Evolutionary conservation across 2,797 vertebrate species (phyloP).

Genomic region (Macrochelys suwanniensis): DNA sequence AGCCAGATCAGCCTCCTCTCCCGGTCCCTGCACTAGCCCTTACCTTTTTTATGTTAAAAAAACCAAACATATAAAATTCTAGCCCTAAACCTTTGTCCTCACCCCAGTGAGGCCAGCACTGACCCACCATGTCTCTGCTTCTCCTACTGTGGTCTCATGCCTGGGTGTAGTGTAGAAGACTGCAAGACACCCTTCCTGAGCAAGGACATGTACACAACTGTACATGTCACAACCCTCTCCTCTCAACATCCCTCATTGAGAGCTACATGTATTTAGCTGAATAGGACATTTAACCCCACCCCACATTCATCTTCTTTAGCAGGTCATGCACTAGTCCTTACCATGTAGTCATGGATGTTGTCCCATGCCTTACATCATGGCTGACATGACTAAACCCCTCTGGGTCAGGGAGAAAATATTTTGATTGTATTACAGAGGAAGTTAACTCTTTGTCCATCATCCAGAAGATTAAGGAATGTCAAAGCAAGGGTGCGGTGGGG

Average conservation of each 20-base stretch:
- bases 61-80: too few species aligned
- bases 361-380: too few species aligned
- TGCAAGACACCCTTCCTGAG: neutral
- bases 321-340: too few species aligned
- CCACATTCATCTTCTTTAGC: neutral
- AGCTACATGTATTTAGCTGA: neutral
- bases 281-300: too few species aligned
- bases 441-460: too few species aligned
- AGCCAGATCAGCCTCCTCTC: too few species aligned
- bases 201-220: too few species aligned
- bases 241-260: neutral
- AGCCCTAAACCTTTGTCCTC: neutral
- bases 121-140: neutral
- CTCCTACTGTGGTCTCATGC: neutral
- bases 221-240: neutral
- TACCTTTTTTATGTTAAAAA: neutral
- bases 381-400: too few species aligned
- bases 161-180: too few species aligned
- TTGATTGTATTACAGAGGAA: neutral
- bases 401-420: neutral
- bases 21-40: neutral
- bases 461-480: neutral
- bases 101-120: neutral
- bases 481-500: too few species aligned
- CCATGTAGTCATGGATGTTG: too few species aligned